A percentile compares a stretch with the other conserved stretches of the same genome.
These are phyloP conservation scores for Holotrichia oblita DNA, from an alignment of 1,140 invertebrate species.

Conservation along the genomic window DNA sequence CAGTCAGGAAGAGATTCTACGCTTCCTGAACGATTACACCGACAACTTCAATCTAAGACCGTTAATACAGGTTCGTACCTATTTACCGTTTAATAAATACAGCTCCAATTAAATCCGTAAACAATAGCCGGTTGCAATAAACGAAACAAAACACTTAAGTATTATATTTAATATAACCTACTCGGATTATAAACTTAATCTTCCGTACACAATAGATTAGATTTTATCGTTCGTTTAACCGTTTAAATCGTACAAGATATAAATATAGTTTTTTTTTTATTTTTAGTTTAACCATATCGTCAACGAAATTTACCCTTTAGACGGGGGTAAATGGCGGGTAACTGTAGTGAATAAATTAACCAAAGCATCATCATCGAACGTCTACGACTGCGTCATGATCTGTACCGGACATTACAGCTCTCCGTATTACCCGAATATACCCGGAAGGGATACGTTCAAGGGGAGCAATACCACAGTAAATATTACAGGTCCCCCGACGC, in stretches of 20 bases:
- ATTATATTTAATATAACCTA: not conserved
- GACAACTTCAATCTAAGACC: constrained; percentile 57
- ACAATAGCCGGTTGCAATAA: too few species aligned
- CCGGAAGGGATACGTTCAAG: constrained; percentile 67
- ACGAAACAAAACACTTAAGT: too few species aligned
- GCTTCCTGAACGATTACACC: constrained; percentile 67
- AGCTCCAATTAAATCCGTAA: too few species aligned
- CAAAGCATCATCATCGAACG: constrained; percentile 52
- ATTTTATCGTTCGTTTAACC: too few species aligned
- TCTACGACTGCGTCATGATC: constrained; percentile 71
- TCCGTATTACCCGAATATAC: constrained; percentile 69
- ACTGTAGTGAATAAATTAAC: constrained; percentile 61
- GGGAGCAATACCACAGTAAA: constrained; percentile 72
- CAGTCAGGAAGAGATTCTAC: constrained; percentile 67
- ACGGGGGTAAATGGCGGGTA: constrained; percentile 59
- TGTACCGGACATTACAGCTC: constrained; percentile 76
- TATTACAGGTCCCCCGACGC: constrained; percentile 69
- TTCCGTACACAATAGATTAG: not conserved
- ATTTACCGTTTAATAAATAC: too few species aligned
- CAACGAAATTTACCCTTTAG: constrained; percentile 53
- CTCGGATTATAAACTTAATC: not conserved
- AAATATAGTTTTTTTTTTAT: not conserved
- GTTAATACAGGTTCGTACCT: constrained; percentile 51
- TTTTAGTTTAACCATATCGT: constrained; percentile 56
- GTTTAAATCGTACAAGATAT: too few species aligned